Percentiles rank a stretch among this genome's conserved stretches.
These are phyloP conservation scores for Ammospiza maritima DNA, from an alignment of 2,797 vertebrate genomes.

Conservation along the genomic window DNA sequence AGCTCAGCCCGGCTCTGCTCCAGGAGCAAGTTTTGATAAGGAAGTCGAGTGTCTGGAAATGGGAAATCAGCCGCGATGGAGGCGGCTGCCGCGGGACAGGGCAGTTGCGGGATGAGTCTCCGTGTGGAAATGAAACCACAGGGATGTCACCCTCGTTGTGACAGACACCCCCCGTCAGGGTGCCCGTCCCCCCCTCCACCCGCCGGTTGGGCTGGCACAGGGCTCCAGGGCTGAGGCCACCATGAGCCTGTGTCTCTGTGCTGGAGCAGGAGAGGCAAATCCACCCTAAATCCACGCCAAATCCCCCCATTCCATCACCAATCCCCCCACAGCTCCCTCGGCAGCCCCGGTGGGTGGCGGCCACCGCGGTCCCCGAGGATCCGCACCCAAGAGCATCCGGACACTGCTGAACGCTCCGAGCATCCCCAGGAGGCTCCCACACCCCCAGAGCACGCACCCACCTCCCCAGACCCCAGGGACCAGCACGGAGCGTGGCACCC, in stretches of 20 bases:
- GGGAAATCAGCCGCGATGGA: not conserved
- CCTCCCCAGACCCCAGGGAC: not conserved
- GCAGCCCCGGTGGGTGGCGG: accelerated
- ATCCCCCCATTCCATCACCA: accelerated
- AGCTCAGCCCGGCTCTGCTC: not conserved
- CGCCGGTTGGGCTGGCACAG: accelerated
- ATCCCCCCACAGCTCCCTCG: accelerated
- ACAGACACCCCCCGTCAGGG: accelerated
- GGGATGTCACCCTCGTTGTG: not conserved
- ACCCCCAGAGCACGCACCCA: accelerated
- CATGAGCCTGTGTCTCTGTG: not conserved
- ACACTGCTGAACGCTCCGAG: accelerated
- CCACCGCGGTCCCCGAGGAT: not conserved
- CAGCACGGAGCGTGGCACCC: not conserved
- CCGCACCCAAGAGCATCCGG: not conserved
- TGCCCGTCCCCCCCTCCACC: accelerated
- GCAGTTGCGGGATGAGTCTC: not conserved
- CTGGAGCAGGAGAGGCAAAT: not conserved
- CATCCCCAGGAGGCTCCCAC: not conserved
- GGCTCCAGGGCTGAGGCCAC: not conserved
- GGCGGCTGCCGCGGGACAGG: not conserved
- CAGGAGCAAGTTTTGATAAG: not conserved
- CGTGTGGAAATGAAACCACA: conserved; percentile 11
- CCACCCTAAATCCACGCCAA: not conserved
- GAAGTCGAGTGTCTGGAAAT: conserved; percentile 24